Evolutionary conservation across 2,113 vertebrate genomes (phyloP).

Genomic region (Vulpes vulpes): DNA sequence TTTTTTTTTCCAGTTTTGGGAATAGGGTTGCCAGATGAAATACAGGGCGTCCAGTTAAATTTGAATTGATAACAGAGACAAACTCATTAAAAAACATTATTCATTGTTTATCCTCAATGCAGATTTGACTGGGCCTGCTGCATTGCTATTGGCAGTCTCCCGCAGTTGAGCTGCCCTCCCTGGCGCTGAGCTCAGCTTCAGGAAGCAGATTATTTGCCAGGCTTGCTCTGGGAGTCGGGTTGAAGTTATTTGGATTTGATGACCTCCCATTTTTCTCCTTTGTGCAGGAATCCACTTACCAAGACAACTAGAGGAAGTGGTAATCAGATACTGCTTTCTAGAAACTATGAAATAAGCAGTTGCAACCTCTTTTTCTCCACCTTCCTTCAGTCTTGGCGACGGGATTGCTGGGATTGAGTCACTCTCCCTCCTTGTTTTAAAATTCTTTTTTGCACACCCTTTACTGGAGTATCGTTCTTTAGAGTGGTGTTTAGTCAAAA

Average conservation of each 20-base stretch:
- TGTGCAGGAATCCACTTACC: slow-evolving; percentile 19
- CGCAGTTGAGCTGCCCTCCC: neutral
- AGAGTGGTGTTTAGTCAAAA: neutral
- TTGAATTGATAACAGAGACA: neutral
- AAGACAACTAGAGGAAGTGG: neutral
- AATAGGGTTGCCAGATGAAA: slow-evolving; percentile 38
- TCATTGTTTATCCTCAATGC: slow-evolving; percentile 51
- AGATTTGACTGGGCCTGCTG: neutral
- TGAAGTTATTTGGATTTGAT: slow-evolving; percentile 39
- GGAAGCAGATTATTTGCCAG: neutral
- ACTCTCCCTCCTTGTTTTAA: neutral
- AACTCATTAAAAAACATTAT: neutral
- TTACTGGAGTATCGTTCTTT: neutral
- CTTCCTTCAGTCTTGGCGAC: neutral
- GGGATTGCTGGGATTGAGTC: neutral
- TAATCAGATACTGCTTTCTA: slow-evolving; percentile 63
- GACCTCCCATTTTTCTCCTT: slow-evolving; percentile 39
- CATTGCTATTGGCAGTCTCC: neutral
- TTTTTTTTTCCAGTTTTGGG: slow-evolving; percentile 2
- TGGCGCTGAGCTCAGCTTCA: neutral
- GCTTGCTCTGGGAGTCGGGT: neutral
- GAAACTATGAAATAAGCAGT: slow-evolving; percentile 46
- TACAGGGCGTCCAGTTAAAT: neutral
- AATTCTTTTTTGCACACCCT: neutral
- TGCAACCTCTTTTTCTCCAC: neutral